Evolutionary conservation across 2,113 vertebrate species (phyloP), one percentile per base, ranked within the genome.

Genomic region (Pavo muticus): DNA sequence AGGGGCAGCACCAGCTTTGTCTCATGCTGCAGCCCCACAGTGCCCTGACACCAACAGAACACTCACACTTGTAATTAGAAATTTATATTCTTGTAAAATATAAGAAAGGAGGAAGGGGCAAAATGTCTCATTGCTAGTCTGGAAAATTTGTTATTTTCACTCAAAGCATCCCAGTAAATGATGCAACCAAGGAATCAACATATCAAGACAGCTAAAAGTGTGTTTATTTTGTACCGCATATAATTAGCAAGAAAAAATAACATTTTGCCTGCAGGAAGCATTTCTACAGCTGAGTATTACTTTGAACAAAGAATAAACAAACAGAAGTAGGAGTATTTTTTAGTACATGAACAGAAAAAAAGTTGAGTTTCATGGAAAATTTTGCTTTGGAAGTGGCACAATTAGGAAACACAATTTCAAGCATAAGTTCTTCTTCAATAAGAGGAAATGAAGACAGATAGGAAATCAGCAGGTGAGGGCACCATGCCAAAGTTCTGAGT

Each of bases 1-100:
- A 0, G 0, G 40, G 42, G 11, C 42, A 80, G 30, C 19, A 20
- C 35, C 1, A 1, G 37, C 24, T 19, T 2, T 2, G 14, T 8
- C 10, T 7, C 68, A 67, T 5, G 8, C 8, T 29, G 37, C 37
- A 4, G 1, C 29, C 8, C 13, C 1, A 20, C 14, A 69, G 25
- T 29, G 6, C 8, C 32, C 52, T 9, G 7, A 2, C 15, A 72
- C 15, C 1, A 1, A 23, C 39, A 14, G 23, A 5, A 10, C 2
- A 29, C 10, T 6, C 2, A 25, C 1, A 14, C 11, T 61, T 42
- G 8, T 20, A 79, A 68, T 39, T 3, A 60, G 20, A 18, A 24
- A 42, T 76, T 81, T 60, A 12, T 57, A 8, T 59, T 79, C 15
- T 32, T 16, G 9, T 50, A 40, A n/a, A 17, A 20, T 27, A 5